phyloP scores from a whole-genome alignment of 1,140 invertebrate genomes.

The Drosophila tani region DNA sequence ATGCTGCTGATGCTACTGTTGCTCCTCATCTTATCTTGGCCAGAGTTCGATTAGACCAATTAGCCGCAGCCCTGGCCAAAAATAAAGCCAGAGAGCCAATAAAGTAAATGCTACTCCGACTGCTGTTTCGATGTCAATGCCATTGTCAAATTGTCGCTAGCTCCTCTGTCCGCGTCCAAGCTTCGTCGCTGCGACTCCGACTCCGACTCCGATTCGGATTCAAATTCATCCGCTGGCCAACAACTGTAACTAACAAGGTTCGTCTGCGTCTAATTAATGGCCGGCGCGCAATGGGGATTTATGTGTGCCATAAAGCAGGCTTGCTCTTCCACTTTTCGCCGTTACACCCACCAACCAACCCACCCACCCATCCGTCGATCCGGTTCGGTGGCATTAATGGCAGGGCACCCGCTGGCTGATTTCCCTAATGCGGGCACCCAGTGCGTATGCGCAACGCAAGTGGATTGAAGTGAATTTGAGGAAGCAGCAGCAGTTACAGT shows the following conservation, averaged over 20 bases:
- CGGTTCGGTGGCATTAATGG: slow-evolving; percentile 26
- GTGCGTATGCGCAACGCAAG: slow-evolving; percentile 51
- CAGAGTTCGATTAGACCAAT: slow-evolving; percentile 13
- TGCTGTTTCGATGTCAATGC: slow-evolving; percentile 71
- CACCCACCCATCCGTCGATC: background rate
- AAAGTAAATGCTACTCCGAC: slow-evolving; percentile 12
- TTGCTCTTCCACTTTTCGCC: slow-evolving; percentile 11
- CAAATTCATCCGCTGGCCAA: slow-evolving; percentile 22
- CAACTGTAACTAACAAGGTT: slow-evolving; percentile 68
- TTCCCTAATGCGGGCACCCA: slow-evolving; percentile 9
- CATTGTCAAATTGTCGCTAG: slow-evolving; percentile 49
- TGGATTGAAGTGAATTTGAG: slow-evolving; percentile 16
- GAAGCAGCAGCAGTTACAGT: background rate
- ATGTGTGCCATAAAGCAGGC: slow-evolving; percentile 51
- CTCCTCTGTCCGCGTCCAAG: slow-evolving; percentile 5
- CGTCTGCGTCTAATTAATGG: slow-evolving; percentile 55
- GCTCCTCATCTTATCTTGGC: background rate
- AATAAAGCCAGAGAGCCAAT: slow-evolving; percentile 21
- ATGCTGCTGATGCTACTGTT: background rate
- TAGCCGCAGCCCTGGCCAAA: slow-evolving; percentile 28
- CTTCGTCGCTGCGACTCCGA: slow-evolving; percentile 6
- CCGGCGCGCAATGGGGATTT: slow-evolving; percentile 33
- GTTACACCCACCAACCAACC: slow-evolving; percentile 8
- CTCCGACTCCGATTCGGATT: slow-evolving; percentile 16
- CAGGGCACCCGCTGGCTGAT: slow-evolving; percentile 1